Evolutionary conservation across 2,113 vertebrate species (phyloP).

Genomic region (Dicrurus megarhynchus): DNA sequence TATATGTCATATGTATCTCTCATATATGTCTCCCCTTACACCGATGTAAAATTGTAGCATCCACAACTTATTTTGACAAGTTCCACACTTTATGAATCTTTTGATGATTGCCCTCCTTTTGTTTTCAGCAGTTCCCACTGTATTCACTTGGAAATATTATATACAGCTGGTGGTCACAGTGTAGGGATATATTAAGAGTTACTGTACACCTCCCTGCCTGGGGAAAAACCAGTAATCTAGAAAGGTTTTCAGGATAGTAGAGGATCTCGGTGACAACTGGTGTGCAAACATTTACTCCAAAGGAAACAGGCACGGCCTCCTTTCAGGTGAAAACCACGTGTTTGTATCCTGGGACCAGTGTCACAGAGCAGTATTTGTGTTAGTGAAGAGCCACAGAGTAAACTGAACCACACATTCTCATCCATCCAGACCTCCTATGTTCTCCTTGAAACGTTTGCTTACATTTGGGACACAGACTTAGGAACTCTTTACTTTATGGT

Average conservation of each 20-base stretch:
- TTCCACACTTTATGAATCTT: neutral
- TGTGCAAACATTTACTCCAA: neutral
- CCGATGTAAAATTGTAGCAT: neutral
- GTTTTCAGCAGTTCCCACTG: neutral
- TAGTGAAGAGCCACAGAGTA: neutral
- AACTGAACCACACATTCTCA: neutral
- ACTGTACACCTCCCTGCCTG: neutral
- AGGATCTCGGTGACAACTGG: neutral
- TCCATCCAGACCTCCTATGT: neutral
- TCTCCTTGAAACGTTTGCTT: neutral
- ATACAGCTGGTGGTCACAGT: neutral
- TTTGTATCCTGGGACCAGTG: neutral
- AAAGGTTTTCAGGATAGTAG: neutral
- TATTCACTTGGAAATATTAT: neutral
- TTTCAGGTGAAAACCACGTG: neutral
- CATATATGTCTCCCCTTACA: neutral
- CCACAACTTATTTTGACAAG: neutral
- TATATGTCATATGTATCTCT: neutral
- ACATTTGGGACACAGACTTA: neutral
- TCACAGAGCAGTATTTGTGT: neutral
- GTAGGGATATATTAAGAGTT: neutral
- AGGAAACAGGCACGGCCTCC: neutral
- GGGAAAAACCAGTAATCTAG: neutral
- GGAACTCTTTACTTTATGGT: neutral
- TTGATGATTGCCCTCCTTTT: neutral